These are phyloP conservation scores for Hippopotamus amphibius DNA, from an alignment of 2,113 vertebrate genomes.

Conservation along the genomic window DNA sequence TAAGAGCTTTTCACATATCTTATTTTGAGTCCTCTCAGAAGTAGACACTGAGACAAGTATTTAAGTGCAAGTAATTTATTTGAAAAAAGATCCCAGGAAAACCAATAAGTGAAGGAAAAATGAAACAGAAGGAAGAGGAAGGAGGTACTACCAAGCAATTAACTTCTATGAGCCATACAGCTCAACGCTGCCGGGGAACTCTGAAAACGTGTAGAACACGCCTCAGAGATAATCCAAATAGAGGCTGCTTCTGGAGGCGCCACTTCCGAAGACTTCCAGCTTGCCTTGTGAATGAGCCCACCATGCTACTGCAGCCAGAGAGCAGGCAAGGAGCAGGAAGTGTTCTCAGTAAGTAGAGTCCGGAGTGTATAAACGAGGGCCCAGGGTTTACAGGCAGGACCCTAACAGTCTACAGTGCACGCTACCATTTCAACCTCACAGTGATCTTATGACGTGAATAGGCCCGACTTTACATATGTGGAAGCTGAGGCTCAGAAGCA, in stretches of 20 bases:
- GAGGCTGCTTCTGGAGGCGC: background rate
- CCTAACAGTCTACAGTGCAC: background rate
- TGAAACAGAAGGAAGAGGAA: background rate
- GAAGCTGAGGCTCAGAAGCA: background rate
- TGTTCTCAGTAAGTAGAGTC: background rate
- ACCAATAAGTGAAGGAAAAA: background rate
- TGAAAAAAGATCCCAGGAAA: conserved; percentile 17
- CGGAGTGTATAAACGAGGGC: background rate
- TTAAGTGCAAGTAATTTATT: conserved; percentile 1
- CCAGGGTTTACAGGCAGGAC: background rate
- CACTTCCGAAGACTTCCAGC: background rate
- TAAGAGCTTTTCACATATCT: conserved; percentile 39
- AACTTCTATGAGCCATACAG: background rate
- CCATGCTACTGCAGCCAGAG: background rate
- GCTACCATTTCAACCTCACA: background rate
- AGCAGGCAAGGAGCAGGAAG: background rate
- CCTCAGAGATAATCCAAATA: background rate
- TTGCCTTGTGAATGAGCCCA: background rate
- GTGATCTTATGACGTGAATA: background rate
- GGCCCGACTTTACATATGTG: background rate
- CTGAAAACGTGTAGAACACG: background rate
- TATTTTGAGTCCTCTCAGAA: conserved; percentile 33
- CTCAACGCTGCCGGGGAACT: background rate
- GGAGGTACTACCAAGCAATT: background rate
- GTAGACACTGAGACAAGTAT: conserved; percentile 28